Evolutionary conservation across 1,140 invertebrate species (phyloP).

Genomic region (Planococcus citri): DNA sequence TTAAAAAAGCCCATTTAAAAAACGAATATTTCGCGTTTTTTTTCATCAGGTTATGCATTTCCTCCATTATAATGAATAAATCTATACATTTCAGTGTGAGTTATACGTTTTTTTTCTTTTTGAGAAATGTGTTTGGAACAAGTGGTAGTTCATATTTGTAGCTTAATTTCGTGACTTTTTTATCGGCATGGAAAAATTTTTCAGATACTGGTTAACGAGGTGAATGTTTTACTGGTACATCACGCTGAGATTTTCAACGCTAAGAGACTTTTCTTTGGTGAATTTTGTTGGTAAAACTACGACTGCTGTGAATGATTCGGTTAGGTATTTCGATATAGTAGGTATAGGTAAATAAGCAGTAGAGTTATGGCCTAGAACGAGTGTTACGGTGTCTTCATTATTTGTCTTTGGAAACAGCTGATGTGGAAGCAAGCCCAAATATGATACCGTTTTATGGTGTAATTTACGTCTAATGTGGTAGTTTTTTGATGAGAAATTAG

Average conservation of each 20-base stretch:
- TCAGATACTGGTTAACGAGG: neutral
- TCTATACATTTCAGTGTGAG: no score
- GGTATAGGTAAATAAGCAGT: neutral
- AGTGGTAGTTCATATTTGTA: no score
- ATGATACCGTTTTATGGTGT: neutral
- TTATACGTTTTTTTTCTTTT: no score
- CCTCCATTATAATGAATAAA: no score
- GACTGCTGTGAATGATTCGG: neutral
- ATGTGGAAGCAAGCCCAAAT: neutral
- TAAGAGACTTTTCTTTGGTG: neutral
- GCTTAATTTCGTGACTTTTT: no score
- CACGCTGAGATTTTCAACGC: neutral
- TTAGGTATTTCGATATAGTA: neutral
- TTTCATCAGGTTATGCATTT: no score
- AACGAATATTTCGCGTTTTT: no score
- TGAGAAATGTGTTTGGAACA: no score
- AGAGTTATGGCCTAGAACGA: neutral
- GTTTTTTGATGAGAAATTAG: constrained; percentile 1
- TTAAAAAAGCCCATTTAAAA: no score
- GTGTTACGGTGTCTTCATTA: neutral
- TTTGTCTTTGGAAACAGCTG: neutral
- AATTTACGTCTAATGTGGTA: neutral
- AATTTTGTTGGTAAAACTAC: neutral
- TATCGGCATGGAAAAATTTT: no score
- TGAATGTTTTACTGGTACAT: neutral